Base-by-base conservation (phyloP, 1,140 invertebrate genomes). In the Scaptomyza pallida region DNA sequence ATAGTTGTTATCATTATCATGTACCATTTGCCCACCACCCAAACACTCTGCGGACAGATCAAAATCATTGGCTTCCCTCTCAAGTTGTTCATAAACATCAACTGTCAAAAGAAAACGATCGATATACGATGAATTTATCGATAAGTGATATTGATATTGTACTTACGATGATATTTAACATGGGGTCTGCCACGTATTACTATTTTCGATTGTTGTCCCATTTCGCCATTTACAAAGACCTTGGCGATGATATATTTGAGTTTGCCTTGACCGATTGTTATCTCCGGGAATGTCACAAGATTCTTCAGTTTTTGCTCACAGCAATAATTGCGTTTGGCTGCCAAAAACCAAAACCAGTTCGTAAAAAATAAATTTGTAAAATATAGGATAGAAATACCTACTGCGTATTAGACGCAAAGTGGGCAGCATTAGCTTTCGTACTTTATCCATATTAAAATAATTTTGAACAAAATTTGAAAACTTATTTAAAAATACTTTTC, bases 141-240 rank as follows among this genome's bases (percentile, higher is more conserved):
- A 12, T 1, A n/a, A 26, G 23, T 4, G 23, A 3, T 33, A 8
- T 1, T 30, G 4, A 37, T 37, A 5, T 9, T 44, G 1, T 45
- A 82, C 80, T 79, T 30, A 83, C 80, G 19, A 52, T 83, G 80
- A 19, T 72, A 76, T 33, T 83, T 85, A 10, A 57, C 62, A 4
- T 21, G 48, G 23, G n/a, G 12, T 1, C 37, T 13, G 37, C 50
- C 65, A 8, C 80, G 80, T 6, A 83, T 43, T 6, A 83, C 72
- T 2, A 41, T 41, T 45, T 59, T 79, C 8, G 80, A 68, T 21
- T 15, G 47, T 5, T 40, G 6, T 30, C 26, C 59, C 62, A 62
- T 67, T 3, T 72, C 56, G 2, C 75, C 80, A 17, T 83, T 80
- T 3, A 79, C 56, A 13, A 85, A 83, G 3, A 85, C 80, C 1